Evolutionary conservation across 2,888 invertebrate genomes (phyloP), one percentile per base, ranked within the genome.

Genomic region (Danaus chrysippus): DNA sequence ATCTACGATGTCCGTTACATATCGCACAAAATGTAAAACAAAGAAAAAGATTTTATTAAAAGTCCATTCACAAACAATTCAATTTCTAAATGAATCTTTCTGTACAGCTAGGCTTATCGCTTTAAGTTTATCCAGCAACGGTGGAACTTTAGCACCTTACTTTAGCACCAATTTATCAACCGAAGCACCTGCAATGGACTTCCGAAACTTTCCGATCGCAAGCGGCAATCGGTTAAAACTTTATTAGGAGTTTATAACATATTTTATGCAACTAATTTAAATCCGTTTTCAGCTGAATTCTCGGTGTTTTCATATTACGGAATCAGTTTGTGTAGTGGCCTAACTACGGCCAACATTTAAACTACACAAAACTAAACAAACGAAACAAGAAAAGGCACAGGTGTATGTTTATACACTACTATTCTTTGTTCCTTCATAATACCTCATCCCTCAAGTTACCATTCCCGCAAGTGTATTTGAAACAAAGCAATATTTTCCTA

Each of bases 181-280:
- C 58, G 60, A 57, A 62, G 66, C 71, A 71, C 69, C 70, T 71
- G 68, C 69, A 70, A 56, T 61, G 66, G 67, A 70, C 68, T 71
- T 61, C 59, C 57, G 49, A 68, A 53, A 68, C 56, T 68, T 66
- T 55, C 57, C 68, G 58, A 63, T 63, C 65, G 65, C 64, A 60
- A 58, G 60, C 58, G 49, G 49, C 56, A 57, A 55, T 59, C 59
- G 62, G 44, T 58, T n/a, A 15, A 44, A 65, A 65, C 63, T 67
- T 67, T 65, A 57, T 59, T 42, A 58, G 54, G 46, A 63, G 54
- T 57, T 64, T 53, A 64, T 60, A 62, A 66, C 66, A 56, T 49
- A 49, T 59, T 68, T 63, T 58, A 46, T 62, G 57, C 59, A 59
- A 57, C 61, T 60, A 64, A 60, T 60, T 64, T 60, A 60, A 64